phyloP scores from a whole-genome alignment of 2,888 invertebrate genomes.

The Thereva unica region DNA sequence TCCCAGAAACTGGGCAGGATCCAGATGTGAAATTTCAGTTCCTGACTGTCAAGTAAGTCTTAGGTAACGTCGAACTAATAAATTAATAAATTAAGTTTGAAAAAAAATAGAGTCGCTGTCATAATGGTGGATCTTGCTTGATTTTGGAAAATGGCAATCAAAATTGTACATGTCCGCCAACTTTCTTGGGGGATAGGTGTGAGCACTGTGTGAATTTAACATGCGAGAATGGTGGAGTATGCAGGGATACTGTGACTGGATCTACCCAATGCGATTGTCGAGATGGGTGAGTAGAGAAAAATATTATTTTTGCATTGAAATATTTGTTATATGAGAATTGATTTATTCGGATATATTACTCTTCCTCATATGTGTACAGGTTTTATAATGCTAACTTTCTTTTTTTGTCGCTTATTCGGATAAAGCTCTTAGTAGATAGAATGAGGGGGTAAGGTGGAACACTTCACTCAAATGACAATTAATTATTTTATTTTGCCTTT shows the following conservation, averaged over 20 bases:
- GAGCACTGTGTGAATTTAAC: conserved; percentile 63
- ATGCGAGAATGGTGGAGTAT: conserved; percentile 68
- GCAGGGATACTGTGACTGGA: conserved; percentile 57
- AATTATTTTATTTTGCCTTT: too few relatives aligned
- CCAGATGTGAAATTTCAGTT: conserved; percentile 66
- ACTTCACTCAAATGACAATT: too few relatives aligned
- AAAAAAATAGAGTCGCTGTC: conserved; percentile 57
- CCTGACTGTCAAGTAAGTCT: conserved; percentile 60
- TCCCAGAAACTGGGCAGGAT: conserved; percentile 67
- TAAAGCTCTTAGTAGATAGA: too few relatives aligned
- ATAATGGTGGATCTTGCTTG: conserved; percentile 66
- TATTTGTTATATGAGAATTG: neutral
- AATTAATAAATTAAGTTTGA: conserved; percentile 3
- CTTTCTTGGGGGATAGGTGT: conserved; percentile 63
- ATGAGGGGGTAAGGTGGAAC: too few relatives aligned
- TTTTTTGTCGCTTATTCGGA: too few relatives aligned
- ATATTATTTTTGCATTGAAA: neutral
- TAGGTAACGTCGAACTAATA: neutral
- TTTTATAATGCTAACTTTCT: too few relatives aligned
- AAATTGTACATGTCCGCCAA: conserved; percentile 62
- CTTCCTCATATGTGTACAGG: too few relatives aligned
- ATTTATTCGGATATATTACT: too few relatives aligned
- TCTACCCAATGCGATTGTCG: conserved; percentile 62
- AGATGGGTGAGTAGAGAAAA: conserved; percentile 59
- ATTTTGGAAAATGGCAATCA: conserved; percentile 52